These are phyloP conservation scores for Drosophila dives DNA, from an alignment of 2,888 invertebrate genomes.

Conservation along the genomic window DNA sequence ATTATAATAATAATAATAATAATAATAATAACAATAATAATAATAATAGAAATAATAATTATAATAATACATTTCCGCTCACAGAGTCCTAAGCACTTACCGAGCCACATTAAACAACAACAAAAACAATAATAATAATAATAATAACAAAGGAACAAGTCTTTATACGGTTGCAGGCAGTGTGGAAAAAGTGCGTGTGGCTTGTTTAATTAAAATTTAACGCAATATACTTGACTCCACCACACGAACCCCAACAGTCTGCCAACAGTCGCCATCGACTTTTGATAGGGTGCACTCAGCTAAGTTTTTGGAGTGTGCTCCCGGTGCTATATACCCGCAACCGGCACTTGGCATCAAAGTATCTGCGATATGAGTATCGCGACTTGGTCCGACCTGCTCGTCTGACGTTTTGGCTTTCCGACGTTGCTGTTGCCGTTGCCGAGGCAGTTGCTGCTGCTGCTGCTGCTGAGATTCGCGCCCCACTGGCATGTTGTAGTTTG, in stretches of 20 bases:
- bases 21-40: background rate
- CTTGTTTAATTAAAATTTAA: conserved; percentile 71
- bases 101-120: conserved; percentile 2
- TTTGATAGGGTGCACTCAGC: conserved; percentile 27
- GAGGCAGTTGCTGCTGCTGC: conserved; percentile 1
- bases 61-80: conserved; percentile 5
- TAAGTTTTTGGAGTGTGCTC: conserved; percentile 56
- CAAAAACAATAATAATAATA: background rate
- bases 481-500: conserved; percentile 53
- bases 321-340: conserved; percentile 20
- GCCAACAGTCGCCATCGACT: conserved; percentile 34
- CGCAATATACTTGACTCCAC: conserved; percentile 61
- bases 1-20: conserved; percentile 1
- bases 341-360: conserved; percentile 57
- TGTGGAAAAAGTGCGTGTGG: conserved; percentile 54
- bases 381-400: conserved; percentile 44
- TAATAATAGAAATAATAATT: background rate
- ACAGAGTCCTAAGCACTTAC: conserved; percentile 19
- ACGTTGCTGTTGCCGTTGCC: conserved; percentile 2
- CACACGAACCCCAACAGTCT: conserved; percentile 4
- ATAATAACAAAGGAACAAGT: background rate
- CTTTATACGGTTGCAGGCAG: conserved; percentile 8
- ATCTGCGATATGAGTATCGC: conserved; percentile 57
- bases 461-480: conserved; percentile 56
- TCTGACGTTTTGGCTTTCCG: conserved; percentile 5